Base-by-base conservation (phyloP, 35 echinoderm and acorn worm genomes). In the Nesometra sesokonis region DNA sequence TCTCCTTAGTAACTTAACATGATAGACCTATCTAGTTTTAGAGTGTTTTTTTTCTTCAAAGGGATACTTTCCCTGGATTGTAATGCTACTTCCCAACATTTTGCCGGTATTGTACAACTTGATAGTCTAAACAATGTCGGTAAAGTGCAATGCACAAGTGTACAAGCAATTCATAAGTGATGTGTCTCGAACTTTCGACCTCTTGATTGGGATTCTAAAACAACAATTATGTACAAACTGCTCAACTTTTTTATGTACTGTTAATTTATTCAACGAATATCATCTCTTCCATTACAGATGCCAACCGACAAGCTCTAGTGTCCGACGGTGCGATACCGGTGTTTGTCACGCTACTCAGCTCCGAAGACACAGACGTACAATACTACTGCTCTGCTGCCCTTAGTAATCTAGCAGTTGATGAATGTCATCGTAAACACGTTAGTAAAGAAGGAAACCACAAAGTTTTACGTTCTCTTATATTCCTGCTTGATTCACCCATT, bases 331-430 rank as follows among this genome's bases (percentile, higher is more conserved):
- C 92, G 13, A 92, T 97, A 30, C 87, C 82, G 31, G 83, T 93
- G 11, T 97, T 97, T 77, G 84, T 97, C 0, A 77, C 76, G 30
- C 78, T 89, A 34, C 84, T 97, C 3, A 84, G 88, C 23, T 93
- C 92, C 0, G 30, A 86, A 2, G 95, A 97, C 84, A 88, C 89
- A 0, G 95, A 97, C 78, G 90, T 97, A 31, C 92, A 93, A 80
- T 97, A 97, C 76, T 97, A 97, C 92, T 94, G 92, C 77, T 90
- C 95, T 32, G 95, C 95, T 35, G 95, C 95, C 29, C 80, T 97
- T 21, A 91, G 89, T 86, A 97, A 97, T 85, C 86, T 97, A 31
- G 95, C 95, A 36, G 95, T 97, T 37, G 95, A 97, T 88, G 92
- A 88, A 32, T 90, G 80, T 17, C 92, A 97, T 86, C 86, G 95